Evolutionary conservation across 2,113 vertebrate genomes (phyloP).

Genomic region (Urocitellus parryii): DNA sequence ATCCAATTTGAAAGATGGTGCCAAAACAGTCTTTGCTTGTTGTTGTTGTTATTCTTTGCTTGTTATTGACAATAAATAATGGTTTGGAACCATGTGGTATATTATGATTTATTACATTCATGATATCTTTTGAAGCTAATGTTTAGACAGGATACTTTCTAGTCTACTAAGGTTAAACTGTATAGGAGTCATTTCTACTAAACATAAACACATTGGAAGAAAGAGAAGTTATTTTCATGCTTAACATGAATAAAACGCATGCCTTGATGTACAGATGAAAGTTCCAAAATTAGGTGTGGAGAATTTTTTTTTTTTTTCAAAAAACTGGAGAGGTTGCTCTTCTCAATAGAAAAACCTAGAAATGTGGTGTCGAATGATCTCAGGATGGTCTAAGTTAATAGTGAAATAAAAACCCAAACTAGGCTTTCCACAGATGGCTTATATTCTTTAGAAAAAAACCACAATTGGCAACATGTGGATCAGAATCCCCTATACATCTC

Average conservation of each 20-base stretch:
- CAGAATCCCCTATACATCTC: not conserved
- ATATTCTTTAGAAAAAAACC: conserved; percentile 14
- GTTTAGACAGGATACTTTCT: not conserved
- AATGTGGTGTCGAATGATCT: not conserved
- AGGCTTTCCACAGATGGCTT: not conserved
- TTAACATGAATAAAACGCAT: not conserved
- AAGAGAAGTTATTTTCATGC: not conserved
- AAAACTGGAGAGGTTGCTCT: not conserved
- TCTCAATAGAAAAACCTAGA: not conserved
- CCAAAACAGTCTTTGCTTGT: not conserved
- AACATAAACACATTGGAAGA: not conserved
- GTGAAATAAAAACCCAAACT: not conserved
- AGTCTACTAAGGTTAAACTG: conserved; percentile 36
- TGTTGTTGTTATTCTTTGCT: not conserved
- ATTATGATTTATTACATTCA: not conserved
- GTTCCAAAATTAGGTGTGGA: conserved; percentile 4
- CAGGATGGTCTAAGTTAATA: not conserved
- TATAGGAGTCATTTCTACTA: not conserved
- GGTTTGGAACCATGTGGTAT: not conserved
- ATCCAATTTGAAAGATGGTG: not conserved
- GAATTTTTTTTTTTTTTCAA: not conserved
- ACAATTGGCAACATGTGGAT: not conserved
- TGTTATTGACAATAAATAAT: not conserved
- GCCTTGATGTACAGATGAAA: not conserved
- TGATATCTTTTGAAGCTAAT: not conserved